Evolutionary conservation across 1,140 invertebrate genomes (phyloP), one percentile per base, ranked within the genome.

Genomic region (Luehdorfia chinensis): DNA sequence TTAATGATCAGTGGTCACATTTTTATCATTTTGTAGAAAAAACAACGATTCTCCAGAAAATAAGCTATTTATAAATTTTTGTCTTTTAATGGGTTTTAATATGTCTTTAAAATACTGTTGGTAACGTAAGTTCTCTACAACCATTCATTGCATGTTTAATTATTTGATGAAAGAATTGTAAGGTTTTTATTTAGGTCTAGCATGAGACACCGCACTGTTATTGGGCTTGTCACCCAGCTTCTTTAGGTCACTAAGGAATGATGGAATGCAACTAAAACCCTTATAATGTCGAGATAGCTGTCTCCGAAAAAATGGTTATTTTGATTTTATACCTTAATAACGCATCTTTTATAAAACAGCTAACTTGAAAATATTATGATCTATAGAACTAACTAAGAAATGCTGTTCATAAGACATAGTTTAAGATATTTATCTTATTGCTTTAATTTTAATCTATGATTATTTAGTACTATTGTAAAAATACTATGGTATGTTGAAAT

Each of bases 371-470:
- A n/a, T n/a, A 43, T 30, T 43, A 16, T 30, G 11, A 43, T 30
- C 9, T 9, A 4, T 30, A 43, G 37, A 28, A 14, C 18, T 16
- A 30, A 11, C 9, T 3, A 43, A 43, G 14, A 18, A 27, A 43
- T 30, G 39, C 39, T 43, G 25, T 43, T 43, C 6, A 18, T 28
- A 27, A n/a, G 6, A 41, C 19, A 41, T 39, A 27, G 12, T 27
- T 28, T 43, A 43, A 43, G 14, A 43, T 30, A 3, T 43, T 16
- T 30, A 43, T 30, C 39, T 43, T 43, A 43, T 30, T 13, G 39
- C 39, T 43, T 43, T 43, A 43, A 28, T 43, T 43, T 43, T 43
- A 43, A 28, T 30, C 12, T 43, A 30, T 19, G n/a, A 43, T 43
- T 30, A 43, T 43, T 43, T 28, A 43, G 23, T 30, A 43, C 15